Percentiles rank a stretch among this genome's conserved stretches.
These are phyloP conservation scores for Xenentodon cancila DNA, from an alignment of 2,797 vertebrate genomes.

Conservation along the genomic window DNA sequence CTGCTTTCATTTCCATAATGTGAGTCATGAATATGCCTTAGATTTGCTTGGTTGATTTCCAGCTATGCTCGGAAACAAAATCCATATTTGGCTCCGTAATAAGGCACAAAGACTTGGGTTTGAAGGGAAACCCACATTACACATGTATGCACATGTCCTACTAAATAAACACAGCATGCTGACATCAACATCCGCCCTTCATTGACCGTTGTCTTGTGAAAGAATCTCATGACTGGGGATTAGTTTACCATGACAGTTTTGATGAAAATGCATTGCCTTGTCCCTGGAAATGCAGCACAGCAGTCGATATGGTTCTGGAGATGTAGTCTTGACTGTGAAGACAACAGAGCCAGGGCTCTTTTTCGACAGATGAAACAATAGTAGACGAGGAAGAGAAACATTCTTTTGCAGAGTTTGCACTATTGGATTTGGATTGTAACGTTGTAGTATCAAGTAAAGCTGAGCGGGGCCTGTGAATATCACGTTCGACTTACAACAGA, in stretches of 20 bases:
- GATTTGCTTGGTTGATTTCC: conserved; percentile 70
- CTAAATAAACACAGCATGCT: background rate
- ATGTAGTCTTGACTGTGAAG: conserved; percentile 45
- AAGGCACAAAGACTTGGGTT: conserved; percentile 49
- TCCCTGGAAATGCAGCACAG: conserved; percentile 69
- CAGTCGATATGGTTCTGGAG: conserved; percentile 67
- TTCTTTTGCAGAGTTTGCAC: conserved; percentile 71
- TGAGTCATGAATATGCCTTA: conserved; percentile 63
- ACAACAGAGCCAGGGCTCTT: conserved; percentile 43
- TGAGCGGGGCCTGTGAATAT: conserved; percentile 68
- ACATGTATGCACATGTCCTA: conserved; percentile 4
- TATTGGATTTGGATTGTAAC: conserved; percentile 83
- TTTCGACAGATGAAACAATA: conserved; percentile 72
- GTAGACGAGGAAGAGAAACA: conserved; percentile 21
- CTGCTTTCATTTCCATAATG: conserved; percentile 71
- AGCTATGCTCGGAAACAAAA: conserved; percentile 60
- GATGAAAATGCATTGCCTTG: conserved; percentile 69
- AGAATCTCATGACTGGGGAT: conserved; percentile 61
- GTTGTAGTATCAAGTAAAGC: conserved; percentile 71
- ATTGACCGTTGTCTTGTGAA: conserved; percentile 48
- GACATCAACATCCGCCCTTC: conserved; percentile 15
- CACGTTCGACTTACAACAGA: conserved; percentile 72
- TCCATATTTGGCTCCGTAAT: conserved; percentile 62
- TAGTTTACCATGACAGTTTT: conserved; percentile 62
- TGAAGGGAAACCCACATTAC: conserved; percentile 40